A percentile compares a stretch with the other conserved stretches of the same genome.
phyloP scores from a whole-genome alignment of 2,113 vertebrate genomes.

The Elgaria multicarinata region DNA sequence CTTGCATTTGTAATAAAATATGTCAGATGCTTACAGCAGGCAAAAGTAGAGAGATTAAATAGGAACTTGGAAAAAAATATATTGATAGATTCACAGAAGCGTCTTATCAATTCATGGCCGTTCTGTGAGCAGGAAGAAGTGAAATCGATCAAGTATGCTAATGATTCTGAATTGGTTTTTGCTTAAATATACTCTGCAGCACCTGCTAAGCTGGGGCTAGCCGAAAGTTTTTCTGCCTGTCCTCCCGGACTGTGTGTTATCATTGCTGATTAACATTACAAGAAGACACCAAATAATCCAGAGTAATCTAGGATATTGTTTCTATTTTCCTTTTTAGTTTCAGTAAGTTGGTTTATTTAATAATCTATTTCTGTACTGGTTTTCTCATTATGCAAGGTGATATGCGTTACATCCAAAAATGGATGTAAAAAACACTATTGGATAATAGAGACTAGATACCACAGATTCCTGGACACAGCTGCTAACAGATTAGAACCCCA shows the following conservation, averaged over 20 bases:
- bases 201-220: constrained; percentile 9
- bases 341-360: neutral
- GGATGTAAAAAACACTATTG: neutral
- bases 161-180: constrained; percentile 35
- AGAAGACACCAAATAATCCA: neutral
- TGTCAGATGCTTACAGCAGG: neutral
- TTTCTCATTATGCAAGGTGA: neutral
- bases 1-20: constrained; percentile 21
- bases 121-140: neutral
- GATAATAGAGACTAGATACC: neutral
- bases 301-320: neutral
- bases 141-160: constrained; percentile 7
- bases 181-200: constrained; percentile 22
- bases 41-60: neutral
- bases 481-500: neutral
- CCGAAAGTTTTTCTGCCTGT: neutral
- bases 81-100: constrained; percentile 44
- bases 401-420: neutral
- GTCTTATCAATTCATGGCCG: constrained; percentile 28
- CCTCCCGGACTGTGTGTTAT: neutral
- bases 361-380: neutral
- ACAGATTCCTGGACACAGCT: neutral
- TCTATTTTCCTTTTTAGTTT: neutral
- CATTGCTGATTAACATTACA: neutral
- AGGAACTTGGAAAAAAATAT: neutral